Percentiles rank a stretch among this genome's conserved stretches.
phyloP scores from a whole-genome alignment of 2,888 invertebrate genomes.

The Drosophila ezoana region DNA sequence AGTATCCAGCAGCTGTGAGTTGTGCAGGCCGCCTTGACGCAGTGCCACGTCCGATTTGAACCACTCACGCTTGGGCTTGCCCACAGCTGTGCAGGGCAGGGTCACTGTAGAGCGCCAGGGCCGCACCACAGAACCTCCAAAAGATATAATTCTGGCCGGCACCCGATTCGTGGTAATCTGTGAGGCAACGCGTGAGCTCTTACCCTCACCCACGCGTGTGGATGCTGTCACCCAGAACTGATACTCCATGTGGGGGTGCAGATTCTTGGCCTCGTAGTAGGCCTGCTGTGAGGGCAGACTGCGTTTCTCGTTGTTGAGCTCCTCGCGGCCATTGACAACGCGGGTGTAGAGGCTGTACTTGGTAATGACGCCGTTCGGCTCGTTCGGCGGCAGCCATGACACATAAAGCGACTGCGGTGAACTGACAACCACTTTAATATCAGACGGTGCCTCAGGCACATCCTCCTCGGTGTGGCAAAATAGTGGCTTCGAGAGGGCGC shows the following conservation, averaged over 20 bases:
- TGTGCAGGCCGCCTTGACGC: slow-evolving; percentile 87
- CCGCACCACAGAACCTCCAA: slow-evolving; percentile 88
- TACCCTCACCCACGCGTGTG: slow-evolving; percentile 91
- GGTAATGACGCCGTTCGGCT: slow-evolving; percentile 91
- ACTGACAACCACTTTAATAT: slow-evolving; percentile 92
- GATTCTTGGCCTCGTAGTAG: slow-evolving; percentile 88
- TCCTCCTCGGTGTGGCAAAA: slow-evolving; percentile 93
- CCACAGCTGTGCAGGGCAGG: slow-evolving; percentile 88
- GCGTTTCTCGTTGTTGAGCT: slow-evolving; percentile 89
- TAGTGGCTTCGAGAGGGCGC: slow-evolving; percentile 88
- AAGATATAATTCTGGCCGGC: slow-evolving; percentile 90
- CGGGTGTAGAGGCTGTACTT: slow-evolving; percentile 91
- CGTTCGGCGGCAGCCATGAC: slow-evolving; percentile 91
- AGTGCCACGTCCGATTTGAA: slow-evolving; percentile 87
- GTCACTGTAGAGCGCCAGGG: slow-evolving; percentile 89
- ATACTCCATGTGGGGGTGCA: slow-evolving; percentile 90
- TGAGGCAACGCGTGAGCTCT: slow-evolving; percentile 89
- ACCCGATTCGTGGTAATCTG: slow-evolving; percentile 88
- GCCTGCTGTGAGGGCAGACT: slow-evolving; percentile 88
- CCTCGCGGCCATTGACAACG: slow-evolving; percentile 89
- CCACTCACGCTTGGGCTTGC: slow-evolving; percentile 89
- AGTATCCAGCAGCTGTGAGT: slow-evolving; percentile 88
- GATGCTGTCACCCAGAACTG: slow-evolving; percentile 92
- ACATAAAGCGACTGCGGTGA: slow-evolving; percentile 90
- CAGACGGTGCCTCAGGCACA: slow-evolving; percentile 92